Percentiles rank a stretch among this genome's conserved stretches.
Conservation (phyloP, 2,797 vertebrate species). For the Oreortyx pictus region DNA sequence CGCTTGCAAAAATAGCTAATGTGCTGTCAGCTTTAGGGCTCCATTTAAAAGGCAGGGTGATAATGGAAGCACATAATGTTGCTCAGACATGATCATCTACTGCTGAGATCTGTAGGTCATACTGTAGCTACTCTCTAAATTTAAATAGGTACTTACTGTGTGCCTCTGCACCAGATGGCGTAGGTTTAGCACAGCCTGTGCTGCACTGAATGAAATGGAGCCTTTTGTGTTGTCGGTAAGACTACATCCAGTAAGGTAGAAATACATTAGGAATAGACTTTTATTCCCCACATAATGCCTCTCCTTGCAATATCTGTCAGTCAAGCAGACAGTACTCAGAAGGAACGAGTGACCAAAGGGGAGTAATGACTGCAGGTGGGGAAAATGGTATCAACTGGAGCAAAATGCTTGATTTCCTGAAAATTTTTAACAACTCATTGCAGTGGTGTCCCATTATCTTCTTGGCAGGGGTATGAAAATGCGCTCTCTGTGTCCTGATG, state of each 20-base stretch:
- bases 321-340: neutral
- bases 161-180: neutral
- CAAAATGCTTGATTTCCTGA: neutral
- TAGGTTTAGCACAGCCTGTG: neutral
- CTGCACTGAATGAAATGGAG: neutral
- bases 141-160: neutral
- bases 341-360: neutral
- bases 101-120: neutral
- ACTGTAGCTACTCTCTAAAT: slow-evolving; percentile 15
- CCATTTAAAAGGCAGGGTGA: neutral
- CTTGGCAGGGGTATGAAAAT: neutral
- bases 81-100: neutral
- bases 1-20: neutral
- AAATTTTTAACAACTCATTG: neutral
- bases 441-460: neutral
- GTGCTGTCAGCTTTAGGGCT: neutral
- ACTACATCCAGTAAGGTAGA: neutral
- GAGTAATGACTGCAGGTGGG: neutral
- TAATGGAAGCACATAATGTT: neutral
- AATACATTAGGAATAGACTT: neutral
- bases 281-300: neutral
- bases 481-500: neutral
- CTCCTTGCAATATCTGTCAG: neutral
- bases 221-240: neutral
- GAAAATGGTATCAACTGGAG: neutral